phyloP scores from a whole-genome alignment of 1,140 invertebrate genomes.

The Camponotus vicinus region DNA sequence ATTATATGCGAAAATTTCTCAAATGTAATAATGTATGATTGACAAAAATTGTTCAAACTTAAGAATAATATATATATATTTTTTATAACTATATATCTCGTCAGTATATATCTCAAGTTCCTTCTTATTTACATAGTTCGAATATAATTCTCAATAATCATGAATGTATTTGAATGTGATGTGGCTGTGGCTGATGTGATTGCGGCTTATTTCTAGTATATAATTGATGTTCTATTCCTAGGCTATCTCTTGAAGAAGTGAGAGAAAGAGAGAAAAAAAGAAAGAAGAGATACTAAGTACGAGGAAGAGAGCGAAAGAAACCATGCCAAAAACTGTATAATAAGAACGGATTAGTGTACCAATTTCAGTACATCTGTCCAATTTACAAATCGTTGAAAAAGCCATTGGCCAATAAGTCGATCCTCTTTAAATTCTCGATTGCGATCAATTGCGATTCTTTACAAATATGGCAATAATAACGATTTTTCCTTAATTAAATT shows the following conservation, averaged over 20 bases:
- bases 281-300: background rate
- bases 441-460: background rate
- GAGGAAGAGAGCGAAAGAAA: conserved; percentile 13
- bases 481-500: background rate
- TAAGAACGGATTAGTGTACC: conserved; percentile 41
- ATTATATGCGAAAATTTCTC: too few relatives aligned
- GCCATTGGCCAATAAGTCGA: background rate
- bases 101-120: background rate
- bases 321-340: conserved; percentile 51
- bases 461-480: background rate
- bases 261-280: background rate
- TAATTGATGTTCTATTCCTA: conserved; percentile 66
- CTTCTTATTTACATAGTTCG: background rate
- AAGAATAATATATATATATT: background rate
- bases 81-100: background rate
- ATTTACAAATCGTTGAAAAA: conserved; percentile 6
- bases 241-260: conserved; percentile 26
- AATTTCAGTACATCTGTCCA: background rate
- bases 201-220: conserved; percentile 59
- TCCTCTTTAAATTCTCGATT: background rate
- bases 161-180: conserved; percentile 26
- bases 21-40: too few relatives aligned
- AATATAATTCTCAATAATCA: background rate
- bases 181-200: too few relatives aligned
- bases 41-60: background rate